Conservation (phyloP, 1,140 invertebrate species). For the Drosophila lacertosa region DNA sequence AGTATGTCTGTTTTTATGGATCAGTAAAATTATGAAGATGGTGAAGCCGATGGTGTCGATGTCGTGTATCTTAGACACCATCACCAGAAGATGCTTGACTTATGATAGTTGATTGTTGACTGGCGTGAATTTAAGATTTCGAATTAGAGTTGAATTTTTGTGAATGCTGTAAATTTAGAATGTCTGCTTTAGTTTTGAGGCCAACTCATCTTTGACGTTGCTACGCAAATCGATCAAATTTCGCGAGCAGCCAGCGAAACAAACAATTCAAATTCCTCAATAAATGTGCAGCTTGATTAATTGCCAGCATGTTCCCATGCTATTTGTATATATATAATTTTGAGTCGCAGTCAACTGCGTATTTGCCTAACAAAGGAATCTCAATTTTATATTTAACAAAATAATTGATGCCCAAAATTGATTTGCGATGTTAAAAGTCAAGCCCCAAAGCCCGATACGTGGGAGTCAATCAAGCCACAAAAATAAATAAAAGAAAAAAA, state of each 20-base stretch:
- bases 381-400: conserved; percentile 29
- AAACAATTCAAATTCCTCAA: conserved; percentile 37
- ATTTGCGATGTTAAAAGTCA: conserved; percentile 69
- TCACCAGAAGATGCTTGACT: conserved; percentile 69
- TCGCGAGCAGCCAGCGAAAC: conserved; percentile 44
- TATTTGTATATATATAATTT: conserved; percentile 46
- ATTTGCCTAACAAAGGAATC: conserved; percentile 72
- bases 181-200: conserved; percentile 5
- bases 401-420: conserved; percentile 65
- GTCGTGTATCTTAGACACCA: conserved; percentile 35
- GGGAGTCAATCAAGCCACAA: conserved; percentile 69
- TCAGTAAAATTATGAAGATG: conserved; percentile 29
- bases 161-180: conserved; percentile 27
- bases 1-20: conserved; percentile 20
- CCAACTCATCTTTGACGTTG: conserved; percentile 10
- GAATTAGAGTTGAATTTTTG: conserved; percentile 38
- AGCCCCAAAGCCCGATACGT: conserved; percentile 45
- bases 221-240: conserved; percentile 33
- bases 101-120: conserved; percentile 71
- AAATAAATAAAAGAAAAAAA: conserved; percentile 58
- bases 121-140: conserved; percentile 56
- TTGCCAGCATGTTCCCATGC: conserved; percentile 74
- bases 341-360: conserved; percentile 44
- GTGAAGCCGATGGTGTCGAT: conserved; percentile 36
- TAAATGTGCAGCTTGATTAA: conserved; percentile 70